phyloP scores from a whole-genome alignment of 92 coral and sea anemone species.

The Palythoa heliodiscus region DNA sequence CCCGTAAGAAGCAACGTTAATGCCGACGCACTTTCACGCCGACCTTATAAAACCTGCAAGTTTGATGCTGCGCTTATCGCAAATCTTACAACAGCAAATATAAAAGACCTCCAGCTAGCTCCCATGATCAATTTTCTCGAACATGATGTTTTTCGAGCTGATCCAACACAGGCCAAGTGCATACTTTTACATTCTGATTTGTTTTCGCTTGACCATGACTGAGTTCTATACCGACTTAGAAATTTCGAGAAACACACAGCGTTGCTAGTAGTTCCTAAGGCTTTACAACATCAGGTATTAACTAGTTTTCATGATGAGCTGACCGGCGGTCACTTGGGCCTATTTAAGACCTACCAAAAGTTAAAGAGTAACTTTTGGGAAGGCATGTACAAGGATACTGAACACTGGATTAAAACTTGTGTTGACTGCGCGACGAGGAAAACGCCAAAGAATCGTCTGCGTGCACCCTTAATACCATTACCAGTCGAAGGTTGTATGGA shows the following conservation, averaged over 20 bases:
- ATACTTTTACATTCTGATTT: conserved; percentile 32
- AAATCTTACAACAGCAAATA: conserved; percentile 12
- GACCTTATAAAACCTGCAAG: conserved; percentile 33
- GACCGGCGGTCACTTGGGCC: conserved; percentile 52
- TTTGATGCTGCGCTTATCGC: conserved; percentile 18
- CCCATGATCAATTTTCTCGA: conserved; percentile 50
- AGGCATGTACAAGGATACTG: conserved; percentile 62
- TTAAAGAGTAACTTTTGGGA: conserved; percentile 48
- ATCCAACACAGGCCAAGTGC: conserved; percentile 1
- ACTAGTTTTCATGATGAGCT: conserved; percentile 48
- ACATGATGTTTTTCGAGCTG: conserved; percentile 37
- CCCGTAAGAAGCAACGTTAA: conserved; percentile 50
- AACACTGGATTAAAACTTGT: conserved; percentile 57
- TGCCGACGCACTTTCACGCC: conserved; percentile 49
- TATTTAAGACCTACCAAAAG: conserved; percentile 54
- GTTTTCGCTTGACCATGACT: conserved; percentile 33
- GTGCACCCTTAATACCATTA: conserved; percentile 51
- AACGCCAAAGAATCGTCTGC: conserved; percentile 41
- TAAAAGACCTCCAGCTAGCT: conserved; percentile 30
- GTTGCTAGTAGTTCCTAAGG: neutral
- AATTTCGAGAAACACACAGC: neutral
- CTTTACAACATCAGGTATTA: conserved; percentile 33
- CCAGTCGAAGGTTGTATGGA: conserved; percentile 57
- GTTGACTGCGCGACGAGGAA: conserved; percentile 60
- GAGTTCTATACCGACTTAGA: conserved; percentile 26